Evolutionary conservation across 1,140 invertebrate genomes (phyloP), one percentile per base, ranked within the genome.

Genomic region (Pissodes strobi): DNA sequence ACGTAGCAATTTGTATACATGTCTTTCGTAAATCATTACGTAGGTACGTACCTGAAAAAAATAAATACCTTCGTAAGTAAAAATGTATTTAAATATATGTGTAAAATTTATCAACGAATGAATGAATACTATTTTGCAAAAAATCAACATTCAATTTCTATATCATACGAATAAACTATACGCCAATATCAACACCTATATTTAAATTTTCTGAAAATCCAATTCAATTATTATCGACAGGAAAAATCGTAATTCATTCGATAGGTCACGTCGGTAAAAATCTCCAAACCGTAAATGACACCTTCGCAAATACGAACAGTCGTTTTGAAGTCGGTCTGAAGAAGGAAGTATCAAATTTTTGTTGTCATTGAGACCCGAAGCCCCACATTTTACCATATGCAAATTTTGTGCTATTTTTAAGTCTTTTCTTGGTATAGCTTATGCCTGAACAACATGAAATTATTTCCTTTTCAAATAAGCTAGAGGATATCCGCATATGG

Each of bases 281-380:
- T 34, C 18, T 23, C 1, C 15, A 57, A 45, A 43, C 55, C 17
- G 55, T 57, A 60, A 60, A 60, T 21, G 57, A 60, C 57, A 60
- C 57, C 57, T 49, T 49, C 30, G 43, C 57, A 49, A 60, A 49
- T 60, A 13, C 43, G 17, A 60, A 17, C 43, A 34, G 57, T 34
- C 57, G 15, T 60, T 48, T 49, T 49, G 39, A 58, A 45, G 55
- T 22, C 55, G 39, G 18, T 12, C 39, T 37, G 18, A 48, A 60
- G 57, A 60, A 60, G 57, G 57, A 60, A 60, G 57, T 60, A 60
- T 60, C 57, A 21, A 49, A 49, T 60, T 60, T 60, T 60, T 37
- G 43, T 23, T 18, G 27, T 49, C 43, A 38, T 60, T n/a, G 57
- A 60, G 25, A 57, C 43, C 19, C 17, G 45, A 60, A 60, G 43